These are phyloP conservation scores for Phoenoteleia sp. DNA, from an alignment of 2,888 invertebrate species.

Conservation along the genomic window DNA sequence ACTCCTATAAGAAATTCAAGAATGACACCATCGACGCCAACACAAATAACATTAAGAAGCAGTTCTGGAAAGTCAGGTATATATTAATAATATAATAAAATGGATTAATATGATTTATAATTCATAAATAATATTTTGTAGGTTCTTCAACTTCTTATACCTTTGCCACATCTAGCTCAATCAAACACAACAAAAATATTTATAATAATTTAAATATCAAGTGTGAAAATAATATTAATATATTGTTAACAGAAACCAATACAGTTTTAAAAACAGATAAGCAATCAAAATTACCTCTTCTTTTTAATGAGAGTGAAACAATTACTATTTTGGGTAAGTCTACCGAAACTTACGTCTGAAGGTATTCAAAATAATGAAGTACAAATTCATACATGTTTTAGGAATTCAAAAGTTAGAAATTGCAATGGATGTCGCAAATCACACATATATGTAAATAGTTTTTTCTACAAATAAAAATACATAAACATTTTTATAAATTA, in stretches of 20 bases:
- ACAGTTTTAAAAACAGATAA: slow-evolving; percentile 75
- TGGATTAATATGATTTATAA: too few relatives aligned
- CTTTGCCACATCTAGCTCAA: slow-evolving; percentile 81
- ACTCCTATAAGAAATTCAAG: slow-evolving; percentile 52
- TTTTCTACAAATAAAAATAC: too few relatives aligned
- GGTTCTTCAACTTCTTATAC: slow-evolving; percentile 73
- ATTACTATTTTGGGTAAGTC: slow-evolving; percentile 78
- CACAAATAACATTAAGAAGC: slow-evolving; percentile 54
- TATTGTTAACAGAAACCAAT: slow-evolving; percentile 19
- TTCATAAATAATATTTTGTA: too few relatives aligned
- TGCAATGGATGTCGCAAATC: neutral
- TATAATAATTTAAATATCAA: slow-evolving; percentile 88
- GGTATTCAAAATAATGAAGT: neutral
- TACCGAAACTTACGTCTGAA: slow-evolving; percentile 83
- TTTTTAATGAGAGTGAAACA: slow-evolving; percentile 78
- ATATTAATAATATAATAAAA: slow-evolving; percentile 40
- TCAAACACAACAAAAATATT: slow-evolving; percentile 82
- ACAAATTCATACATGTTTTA: neutral
- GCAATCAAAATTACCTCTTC: slow-evolving; percentile 78
- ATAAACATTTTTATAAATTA: too few relatives aligned
- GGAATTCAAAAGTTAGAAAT: neutral
- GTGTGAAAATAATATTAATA: slow-evolving; percentile 87
- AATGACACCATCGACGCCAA: slow-evolving; percentile 51
- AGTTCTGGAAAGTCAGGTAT: slow-evolving; percentile 72
- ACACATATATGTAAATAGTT: too few relatives aligned